phyloP scores from a whole-genome alignment of 1,140 invertebrate genomes.

The Drosophila kikkawai region DNA sequence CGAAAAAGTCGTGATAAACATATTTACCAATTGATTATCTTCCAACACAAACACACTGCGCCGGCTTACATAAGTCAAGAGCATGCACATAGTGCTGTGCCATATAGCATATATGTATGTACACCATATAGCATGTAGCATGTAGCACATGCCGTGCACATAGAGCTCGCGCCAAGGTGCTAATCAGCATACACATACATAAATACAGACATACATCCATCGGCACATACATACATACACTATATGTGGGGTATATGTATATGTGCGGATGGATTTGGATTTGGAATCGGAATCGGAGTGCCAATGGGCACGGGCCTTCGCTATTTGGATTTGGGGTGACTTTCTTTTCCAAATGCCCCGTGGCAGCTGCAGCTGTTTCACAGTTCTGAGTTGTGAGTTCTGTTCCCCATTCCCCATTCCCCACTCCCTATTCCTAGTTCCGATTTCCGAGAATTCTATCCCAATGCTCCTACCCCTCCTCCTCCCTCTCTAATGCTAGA shows the following conservation, averaged over 20 bases:
- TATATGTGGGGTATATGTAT: slow-evolving; percentile 20
- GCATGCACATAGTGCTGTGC: slow-evolving; percentile 6
- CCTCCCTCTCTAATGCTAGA: neutral
- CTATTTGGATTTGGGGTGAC: slow-evolving; percentile 56
- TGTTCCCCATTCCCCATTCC: slow-evolving; percentile 13
- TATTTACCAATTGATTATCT: slow-evolving; percentile 82
- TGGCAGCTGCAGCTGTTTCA: slow-evolving; percentile 54
- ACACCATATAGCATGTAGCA: neutral
- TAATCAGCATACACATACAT: slow-evolving; percentile 67
- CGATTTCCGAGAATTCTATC: slow-evolving; percentile 34
- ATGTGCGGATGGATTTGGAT: slow-evolving; percentile 40
- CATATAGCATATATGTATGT: slow-evolving; percentile 26
- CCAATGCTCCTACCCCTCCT: slow-evolving; percentile 2
- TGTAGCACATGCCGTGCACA: slow-evolving; percentile 46
- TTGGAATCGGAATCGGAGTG: slow-evolving; percentile 38
- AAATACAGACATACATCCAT: slow-evolving; percentile 35
- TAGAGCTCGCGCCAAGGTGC: slow-evolving; percentile 66
- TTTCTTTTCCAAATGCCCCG: slow-evolving; percentile 70
- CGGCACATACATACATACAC: slow-evolving; percentile 34
- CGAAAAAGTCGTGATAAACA: slow-evolving; percentile 80
- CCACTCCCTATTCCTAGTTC: slow-evolving; percentile 14
- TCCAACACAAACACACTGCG: slow-evolving; percentile 48
- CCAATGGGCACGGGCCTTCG: slow-evolving; percentile 21
- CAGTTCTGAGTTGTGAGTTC: slow-evolving; percentile 17
- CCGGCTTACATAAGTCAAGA: slow-evolving; percentile 39